Base-by-base conservation (phyloP, 2,888 invertebrate genomes). In the Barypeithes pellucidus region DNA sequence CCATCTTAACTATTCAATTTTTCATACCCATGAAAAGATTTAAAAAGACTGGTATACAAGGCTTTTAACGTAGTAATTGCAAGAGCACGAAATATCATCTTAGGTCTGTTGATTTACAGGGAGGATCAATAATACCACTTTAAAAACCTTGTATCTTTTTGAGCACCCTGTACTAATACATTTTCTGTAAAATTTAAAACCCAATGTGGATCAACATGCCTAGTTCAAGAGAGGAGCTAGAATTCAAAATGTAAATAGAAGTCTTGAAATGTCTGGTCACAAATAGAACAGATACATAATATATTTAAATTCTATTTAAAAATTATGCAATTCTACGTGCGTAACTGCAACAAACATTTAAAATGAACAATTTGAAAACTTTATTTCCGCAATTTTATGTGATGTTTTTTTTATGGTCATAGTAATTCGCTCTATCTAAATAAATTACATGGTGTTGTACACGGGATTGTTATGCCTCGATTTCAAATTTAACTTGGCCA, bases 401-500 rank as follows among this genome's bases (percentile, higher is more conserved):
- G 78, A 77, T 79, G 79, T 80, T 80, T 91, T 80, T 80, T 91
- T 92, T 94, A 20, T 8, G 20, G 16, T 50, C 12, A 50, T 65
- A 36, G 22, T 16, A 50, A n/a, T 24, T 54, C n/a, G 16, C 33
- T 33, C 1, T 41, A 33, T 54, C 52, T 29, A 29, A 29, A 29
- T n/a, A 29, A 29, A 8, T 76, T 73, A 76, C 95, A 95, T 95
- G 84, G 95, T 95, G 89, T 95, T 95, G 88, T 94, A 95, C 87
- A 95, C 93, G 84, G 93, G 91, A 88, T 94, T 93, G 87, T 93
- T 93, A 88, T 92, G 90, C 88, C 91, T 89, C 81, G 90, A 90
- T 88, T 93, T 92, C 87, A 93, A 89, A 88, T 92, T 93, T 87
- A 97, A 90, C 90, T 93, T 93, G 82, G 95, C 93, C 83, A 97